phyloP scores from a whole-genome alignment of 2,888 invertebrate genomes.

The Calephelis perditalis region DNA sequence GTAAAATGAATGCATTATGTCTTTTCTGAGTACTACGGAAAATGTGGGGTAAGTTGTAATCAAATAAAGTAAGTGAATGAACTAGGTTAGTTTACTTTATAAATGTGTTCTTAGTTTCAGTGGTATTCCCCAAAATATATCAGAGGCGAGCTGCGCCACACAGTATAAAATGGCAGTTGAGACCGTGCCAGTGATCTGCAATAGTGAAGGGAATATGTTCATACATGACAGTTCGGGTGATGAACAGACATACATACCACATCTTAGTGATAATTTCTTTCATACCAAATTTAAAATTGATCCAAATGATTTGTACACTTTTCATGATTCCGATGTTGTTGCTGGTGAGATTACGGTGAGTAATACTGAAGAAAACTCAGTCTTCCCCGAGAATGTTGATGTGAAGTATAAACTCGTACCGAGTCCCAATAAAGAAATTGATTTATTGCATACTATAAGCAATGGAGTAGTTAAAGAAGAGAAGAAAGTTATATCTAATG shows the following conservation, averaged over 20 bases:
- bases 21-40: slow-evolving; percentile 75
- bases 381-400: slow-evolving; percentile 56
- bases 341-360: slow-evolving; percentile 70
- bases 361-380: slow-evolving; percentile 67
- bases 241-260: slow-evolving; percentile 62
- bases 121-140: slow-evolving; percentile 73
- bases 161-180: slow-evolving; percentile 73
- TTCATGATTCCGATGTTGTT: slow-evolving; percentile 71
- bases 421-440: slow-evolving; percentile 54
- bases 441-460: slow-evolving; percentile 46
- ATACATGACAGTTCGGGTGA: slow-evolving; percentile 64
- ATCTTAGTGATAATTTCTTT: slow-evolving; percentile 65
- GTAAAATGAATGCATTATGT: slow-evolving; percentile 74
- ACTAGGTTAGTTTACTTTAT: neutral
- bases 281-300: slow-evolving; percentile 73
- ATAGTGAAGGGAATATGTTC: slow-evolving; percentile 63
- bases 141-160: slow-evolving; percentile 71
- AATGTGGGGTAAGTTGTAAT: slow-evolving; percentile 68
- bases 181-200: slow-evolving; percentile 58
- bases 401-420: slow-evolving; percentile 49
- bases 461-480: slow-evolving; percentile 58
- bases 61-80: neutral
- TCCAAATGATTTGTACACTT: slow-evolving; percentile 71
- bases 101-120: slow-evolving; percentile 52
- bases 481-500: slow-evolving; percentile 51